Evolutionary conservation across 2,113 vertebrate genomes (phyloP).

Genomic region (Pachyramphus minor): DNA sequence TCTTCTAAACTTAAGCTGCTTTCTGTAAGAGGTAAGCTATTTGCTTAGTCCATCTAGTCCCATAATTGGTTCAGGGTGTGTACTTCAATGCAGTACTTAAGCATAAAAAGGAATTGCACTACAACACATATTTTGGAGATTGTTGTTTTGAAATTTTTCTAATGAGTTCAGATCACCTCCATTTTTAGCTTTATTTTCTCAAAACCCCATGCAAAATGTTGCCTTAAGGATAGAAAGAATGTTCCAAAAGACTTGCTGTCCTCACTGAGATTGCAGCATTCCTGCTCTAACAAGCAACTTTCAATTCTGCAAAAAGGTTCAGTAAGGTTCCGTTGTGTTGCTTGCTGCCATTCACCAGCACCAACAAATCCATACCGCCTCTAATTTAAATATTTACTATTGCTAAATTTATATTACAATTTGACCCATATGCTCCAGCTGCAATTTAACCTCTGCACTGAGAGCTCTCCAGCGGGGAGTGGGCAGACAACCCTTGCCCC

Average conservation of each 20-base stretch:
- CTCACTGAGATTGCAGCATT: background rate
- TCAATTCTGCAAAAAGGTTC: background rate
- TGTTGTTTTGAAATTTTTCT: background rate
- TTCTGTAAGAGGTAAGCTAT: slow-evolving; percentile 36
- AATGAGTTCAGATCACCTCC: background rate
- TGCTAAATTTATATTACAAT: slow-evolving; percentile 15
- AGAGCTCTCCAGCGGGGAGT: background rate
- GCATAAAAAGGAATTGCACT: background rate
- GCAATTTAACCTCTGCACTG: slow-evolving; percentile 7
- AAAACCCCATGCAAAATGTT: background rate
- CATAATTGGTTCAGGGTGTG: slow-evolving; percentile 32
- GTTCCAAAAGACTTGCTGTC: background rate
- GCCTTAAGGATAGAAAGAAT: background rate
- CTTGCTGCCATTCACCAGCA: background rate
- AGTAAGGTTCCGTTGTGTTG: background rate
- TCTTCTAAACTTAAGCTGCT: slow-evolving; percentile 37
- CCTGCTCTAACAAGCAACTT: background rate
- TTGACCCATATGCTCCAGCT: slow-evolving; percentile 3
- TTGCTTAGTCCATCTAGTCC: slow-evolving; percentile 33
- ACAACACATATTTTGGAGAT: background rate
- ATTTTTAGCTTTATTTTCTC: background rate
- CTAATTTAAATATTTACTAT: slow-evolving; percentile 20
- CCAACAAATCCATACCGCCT: background rate
- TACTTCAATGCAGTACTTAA: background rate
- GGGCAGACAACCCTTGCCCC: slow-evolving; percentile 33